phyloP scores from a whole-genome alignment of 2,888 invertebrate species.

The Lasioglossum marginatum region DNA sequence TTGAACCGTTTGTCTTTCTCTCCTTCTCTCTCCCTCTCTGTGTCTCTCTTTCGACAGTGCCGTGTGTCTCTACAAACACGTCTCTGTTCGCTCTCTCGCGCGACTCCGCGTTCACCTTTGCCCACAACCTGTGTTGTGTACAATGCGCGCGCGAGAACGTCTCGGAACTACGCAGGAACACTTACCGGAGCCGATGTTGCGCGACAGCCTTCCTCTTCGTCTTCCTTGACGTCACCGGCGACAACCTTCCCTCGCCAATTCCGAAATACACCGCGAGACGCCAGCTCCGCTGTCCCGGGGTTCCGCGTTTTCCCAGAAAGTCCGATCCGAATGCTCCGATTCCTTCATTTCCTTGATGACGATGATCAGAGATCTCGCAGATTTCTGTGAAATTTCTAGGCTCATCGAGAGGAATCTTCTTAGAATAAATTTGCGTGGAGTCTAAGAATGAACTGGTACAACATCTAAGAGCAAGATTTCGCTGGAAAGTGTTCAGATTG shows the following conservation, averaged over 20 bases:
- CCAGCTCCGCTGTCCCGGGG: background rate
- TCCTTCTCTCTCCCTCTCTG: background rate
- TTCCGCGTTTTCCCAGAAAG: background rate
- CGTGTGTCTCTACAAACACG: slow-evolving; percentile 53
- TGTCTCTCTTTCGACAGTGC: slow-evolving; percentile 27
- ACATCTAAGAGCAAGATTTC: background rate
- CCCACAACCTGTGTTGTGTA: slow-evolving; percentile 51
- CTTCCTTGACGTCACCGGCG: slow-evolving; percentile 39
- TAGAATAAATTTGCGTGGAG: background rate
- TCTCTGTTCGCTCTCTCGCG: slow-evolving; percentile 43
- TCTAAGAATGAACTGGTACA: background rate
- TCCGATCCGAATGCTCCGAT: background rate
- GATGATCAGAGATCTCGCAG: no score
- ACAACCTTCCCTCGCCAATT: background rate
- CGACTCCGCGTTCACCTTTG: slow-evolving; percentile 57
- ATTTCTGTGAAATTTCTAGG: background rate
- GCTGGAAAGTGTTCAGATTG: background rate
- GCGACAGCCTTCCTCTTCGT: slow-evolving; percentile 27
- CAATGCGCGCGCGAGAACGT: slow-evolving; percentile 53
- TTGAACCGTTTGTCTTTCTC: background rate
- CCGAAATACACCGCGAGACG: slow-evolving; percentile 27
- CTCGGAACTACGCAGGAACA: slow-evolving; percentile 62
- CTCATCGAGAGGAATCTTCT: no score
- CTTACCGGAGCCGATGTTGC: background rate
- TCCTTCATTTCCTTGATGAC: background rate